Percentiles rank a stretch among this genome's conserved stretches.
Evolutionary conservation across 2,113 vertebrate genomes (phyloP).

Genomic region (Gobio gobio): DNA sequence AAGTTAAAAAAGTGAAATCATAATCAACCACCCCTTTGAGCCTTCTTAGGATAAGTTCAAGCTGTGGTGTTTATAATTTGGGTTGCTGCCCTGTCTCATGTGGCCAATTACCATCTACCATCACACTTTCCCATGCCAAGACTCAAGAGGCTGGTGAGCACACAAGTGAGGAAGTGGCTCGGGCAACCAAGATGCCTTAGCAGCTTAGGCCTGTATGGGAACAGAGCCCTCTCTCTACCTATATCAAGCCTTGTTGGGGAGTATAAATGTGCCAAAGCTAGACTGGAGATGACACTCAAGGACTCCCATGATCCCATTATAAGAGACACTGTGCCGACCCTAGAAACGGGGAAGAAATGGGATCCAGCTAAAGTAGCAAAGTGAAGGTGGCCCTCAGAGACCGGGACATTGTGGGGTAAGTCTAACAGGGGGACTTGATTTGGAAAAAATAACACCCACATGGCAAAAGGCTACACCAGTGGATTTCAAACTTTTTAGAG

Average conservation of each 20-base stretch:
- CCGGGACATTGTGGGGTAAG: neutral
- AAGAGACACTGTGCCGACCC: neutral
- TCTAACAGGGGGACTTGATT: neutral
- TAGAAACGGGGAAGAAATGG: neutral
- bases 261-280: neutral
- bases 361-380: neutral
- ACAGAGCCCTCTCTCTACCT: constrained; percentile 15
- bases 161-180: constrained; percentile 11
- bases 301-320: neutral
- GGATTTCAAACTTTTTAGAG: too few relatives aligned
- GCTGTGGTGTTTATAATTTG: too few relatives aligned
- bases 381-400: neutral
- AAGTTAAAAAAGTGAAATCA: too few relatives aligned
- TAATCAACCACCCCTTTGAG: too few relatives aligned
- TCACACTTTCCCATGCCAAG: too few relatives aligned
- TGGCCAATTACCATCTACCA: too few relatives aligned
- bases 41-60: too few relatives aligned
- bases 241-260: constrained; percentile 25
- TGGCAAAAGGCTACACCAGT: neutral
- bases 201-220: constrained; percentile 19
- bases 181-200: constrained; percentile 20
- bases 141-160: neutral
- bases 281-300: neutral
- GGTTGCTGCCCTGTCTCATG: too few relatives aligned
- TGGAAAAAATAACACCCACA: neutral